phyloP scores from a whole-genome alignment of 2,113 vertebrate genomes.

The Phocoena phocoena region DNA sequence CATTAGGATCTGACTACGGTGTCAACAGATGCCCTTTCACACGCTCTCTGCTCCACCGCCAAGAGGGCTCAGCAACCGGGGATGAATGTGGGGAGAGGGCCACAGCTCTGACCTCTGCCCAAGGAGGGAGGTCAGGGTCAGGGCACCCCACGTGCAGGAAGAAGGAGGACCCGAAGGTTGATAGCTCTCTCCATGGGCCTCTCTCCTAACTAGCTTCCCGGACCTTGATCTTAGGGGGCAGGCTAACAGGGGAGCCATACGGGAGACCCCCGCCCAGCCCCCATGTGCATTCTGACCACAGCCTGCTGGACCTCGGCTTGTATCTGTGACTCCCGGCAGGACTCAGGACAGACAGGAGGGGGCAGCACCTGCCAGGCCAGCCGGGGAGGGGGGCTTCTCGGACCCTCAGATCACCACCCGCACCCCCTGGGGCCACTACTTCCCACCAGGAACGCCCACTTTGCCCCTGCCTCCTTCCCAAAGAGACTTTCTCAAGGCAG shows the following conservation, averaged over 20 bases:
- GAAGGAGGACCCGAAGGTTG: rapidly evolving
- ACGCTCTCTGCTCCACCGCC: not conserved
- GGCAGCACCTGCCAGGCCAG: not conserved
- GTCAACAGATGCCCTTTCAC: not conserved
- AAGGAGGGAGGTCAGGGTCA: rapidly evolving
- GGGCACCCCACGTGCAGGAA: rapidly evolving
- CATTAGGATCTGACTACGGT: not conserved
- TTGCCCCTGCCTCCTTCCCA: not conserved
- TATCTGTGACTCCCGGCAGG: not conserved
- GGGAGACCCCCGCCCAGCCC: rapidly evolving
- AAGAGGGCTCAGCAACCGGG: rapidly evolving
- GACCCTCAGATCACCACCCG: not conserved
- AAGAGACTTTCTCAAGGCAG: not conserved
- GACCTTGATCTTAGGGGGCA: rapidly evolving
- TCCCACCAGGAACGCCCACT: not conserved
- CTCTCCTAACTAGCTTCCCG: not conserved
- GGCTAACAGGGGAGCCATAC: rapidly evolving
- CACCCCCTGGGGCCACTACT: too few species aligned
- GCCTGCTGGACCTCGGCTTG: not conserved
- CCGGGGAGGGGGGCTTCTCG: not conserved
- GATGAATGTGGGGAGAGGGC: not conserved
- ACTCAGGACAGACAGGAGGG: not conserved
- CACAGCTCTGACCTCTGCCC: not conserved
- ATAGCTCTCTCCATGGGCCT: rapidly evolving
- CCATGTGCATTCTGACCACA: not conserved